phyloP scores from a whole-genome alignment of 2,797 vertebrate genomes.

The Orientallactaga sibirica region DNA sequence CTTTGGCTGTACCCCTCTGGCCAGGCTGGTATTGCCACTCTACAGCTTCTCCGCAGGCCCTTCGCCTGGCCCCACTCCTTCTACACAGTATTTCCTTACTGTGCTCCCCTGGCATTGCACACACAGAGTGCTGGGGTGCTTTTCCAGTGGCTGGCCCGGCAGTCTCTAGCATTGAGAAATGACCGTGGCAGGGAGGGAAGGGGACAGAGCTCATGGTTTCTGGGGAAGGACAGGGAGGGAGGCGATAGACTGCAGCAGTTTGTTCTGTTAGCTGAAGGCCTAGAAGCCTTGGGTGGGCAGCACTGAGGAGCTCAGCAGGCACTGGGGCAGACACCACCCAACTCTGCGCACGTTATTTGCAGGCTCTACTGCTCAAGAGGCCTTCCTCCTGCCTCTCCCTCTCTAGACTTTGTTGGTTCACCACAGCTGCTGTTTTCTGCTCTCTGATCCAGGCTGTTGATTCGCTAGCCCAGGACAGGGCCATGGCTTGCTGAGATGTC shows the following conservation, averaged over 20 bases:
- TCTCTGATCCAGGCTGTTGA: not conserved
- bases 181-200: not conserved
- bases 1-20: no score
- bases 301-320: not conserved
- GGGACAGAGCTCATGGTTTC: not conserved
- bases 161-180: not conserved
- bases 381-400: not conserved
- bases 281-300: not conserved
- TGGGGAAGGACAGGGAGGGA: not conserved
- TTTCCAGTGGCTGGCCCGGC: accelerated
- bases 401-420: not conserved
- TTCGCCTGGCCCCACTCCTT: not conserved
- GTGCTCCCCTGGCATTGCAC: no score
- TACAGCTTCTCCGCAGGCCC: no score
- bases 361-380: not conserved
- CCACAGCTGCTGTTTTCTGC: not conserved
- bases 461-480: not conserved
- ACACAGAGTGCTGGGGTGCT: no score
- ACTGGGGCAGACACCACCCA: not conserved
- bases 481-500: not conserved
- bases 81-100: accelerated
- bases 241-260: not conserved
- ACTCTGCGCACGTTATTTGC: no score
- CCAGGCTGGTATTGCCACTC: no score
- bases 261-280: not conserved